phyloP scores from a whole-genome alignment of 2,888 invertebrate genomes.

The Lithophane ornitopus region DNA sequence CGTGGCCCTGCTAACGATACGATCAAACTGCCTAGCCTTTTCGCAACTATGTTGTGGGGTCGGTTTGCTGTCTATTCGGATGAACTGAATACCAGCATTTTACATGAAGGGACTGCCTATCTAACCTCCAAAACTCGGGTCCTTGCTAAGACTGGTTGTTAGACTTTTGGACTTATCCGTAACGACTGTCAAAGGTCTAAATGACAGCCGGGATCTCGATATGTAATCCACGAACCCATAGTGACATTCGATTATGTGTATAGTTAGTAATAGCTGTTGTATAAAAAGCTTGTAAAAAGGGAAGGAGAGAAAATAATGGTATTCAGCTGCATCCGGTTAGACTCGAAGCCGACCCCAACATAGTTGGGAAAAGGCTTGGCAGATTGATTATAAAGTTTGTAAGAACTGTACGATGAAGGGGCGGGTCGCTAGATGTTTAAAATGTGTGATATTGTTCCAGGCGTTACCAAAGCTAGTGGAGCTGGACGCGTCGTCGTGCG shows the following conservation, averaged over 20 bases:
- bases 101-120: neutral
- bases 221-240: no score
- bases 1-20: neutral
- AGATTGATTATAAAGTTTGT: no score
- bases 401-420: neutral
- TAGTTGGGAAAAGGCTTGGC: no score
- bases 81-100: neutral
- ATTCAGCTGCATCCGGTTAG: no score
- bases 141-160: neutral
- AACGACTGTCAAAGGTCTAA: neutral
- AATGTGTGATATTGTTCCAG: slow-evolving; percentile 78
- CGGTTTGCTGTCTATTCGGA: neutral
- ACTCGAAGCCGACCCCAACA: no score
- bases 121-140: neutral
- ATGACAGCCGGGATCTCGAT: neutral
- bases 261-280: no score
- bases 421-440: neutral
- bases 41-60: neutral
- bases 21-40: neutral
- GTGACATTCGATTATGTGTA: no score
- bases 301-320: no score
- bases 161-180: neutral
- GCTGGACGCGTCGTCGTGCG: slow-evolving; percentile 96
- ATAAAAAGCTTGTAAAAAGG: neutral
- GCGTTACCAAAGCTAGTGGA: slow-evolving; percentile 94